A percentile compares a stretch with the other conserved stretches of the same genome.
phyloP scores from a whole-genome alignment of 2,888 invertebrate genomes.

The Pachycephus smyrnensis region DNA sequence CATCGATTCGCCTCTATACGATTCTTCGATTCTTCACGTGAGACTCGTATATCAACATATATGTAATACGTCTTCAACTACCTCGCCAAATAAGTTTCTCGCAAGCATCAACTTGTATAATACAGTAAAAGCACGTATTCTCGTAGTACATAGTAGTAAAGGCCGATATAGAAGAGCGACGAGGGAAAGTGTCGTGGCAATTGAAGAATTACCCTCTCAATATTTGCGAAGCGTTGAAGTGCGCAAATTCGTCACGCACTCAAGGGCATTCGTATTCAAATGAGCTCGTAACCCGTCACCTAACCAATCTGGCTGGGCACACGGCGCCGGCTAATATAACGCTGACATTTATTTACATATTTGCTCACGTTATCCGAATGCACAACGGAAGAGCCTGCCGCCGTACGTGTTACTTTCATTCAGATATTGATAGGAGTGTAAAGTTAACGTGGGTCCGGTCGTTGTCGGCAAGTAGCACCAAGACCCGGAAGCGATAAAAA shows the following conservation, averaged over 20 bases:
- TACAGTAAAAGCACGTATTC: neutral
- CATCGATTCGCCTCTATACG: neutral
- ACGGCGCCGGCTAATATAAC: slow-evolving; percentile 3
- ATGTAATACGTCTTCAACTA: neutral
- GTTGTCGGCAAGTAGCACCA: neutral
- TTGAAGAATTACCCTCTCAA: neutral
- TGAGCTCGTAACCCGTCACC: neutral
- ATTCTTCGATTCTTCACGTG: neutral
- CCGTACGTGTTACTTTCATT: neutral
- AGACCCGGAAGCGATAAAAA: neutral
- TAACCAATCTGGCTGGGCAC: neutral
- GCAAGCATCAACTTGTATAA: neutral
- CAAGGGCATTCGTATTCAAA: neutral
- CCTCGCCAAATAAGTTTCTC: neutral
- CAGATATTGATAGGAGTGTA: neutral
- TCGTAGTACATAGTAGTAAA: neutral
- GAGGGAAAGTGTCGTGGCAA: neutral
- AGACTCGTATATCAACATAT: neutral
- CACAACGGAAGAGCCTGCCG: neutral
- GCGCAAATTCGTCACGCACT: slow-evolving; percentile 2
- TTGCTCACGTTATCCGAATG: neutral
- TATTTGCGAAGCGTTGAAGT: neutral
- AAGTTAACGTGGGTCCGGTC: neutral
- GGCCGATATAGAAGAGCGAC: neutral
- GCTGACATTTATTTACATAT: neutral